Base-by-base conservation (phyloP, 2,888 invertebrate genomes). In the Nasonovia ribisnigri region DNA sequence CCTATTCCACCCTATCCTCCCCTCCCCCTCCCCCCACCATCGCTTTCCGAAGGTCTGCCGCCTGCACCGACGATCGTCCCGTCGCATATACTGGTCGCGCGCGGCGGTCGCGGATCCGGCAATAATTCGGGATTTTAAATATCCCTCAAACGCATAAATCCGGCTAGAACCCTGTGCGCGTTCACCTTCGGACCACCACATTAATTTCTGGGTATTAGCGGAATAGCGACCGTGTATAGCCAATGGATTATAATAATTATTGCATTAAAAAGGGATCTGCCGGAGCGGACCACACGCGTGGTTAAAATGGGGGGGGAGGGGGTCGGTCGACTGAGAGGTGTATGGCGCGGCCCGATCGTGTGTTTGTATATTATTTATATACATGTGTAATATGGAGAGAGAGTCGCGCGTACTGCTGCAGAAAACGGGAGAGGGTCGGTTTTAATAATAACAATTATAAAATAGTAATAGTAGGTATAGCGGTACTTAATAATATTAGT, bases 201-300 rank as follows among this genome's bases (percentile, higher is more conserved):
- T 92, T 67, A 92, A 92, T 92, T 92, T 92, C 92, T 88, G 48
- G 92, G 88, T 51, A 88, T 92, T 88, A 92, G 36, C 51, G 29
- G 51, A 84, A 84, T 51, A 42, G 51, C 91, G 51, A 42, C 67
- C 88, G 84, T 48, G 77, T 57, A 88, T 51, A 67, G 42, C 84
- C 91, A 29, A 91, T 91, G 88, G 92, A 92, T 92, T 88, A 92
- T 67, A 88, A 92, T 92, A 92, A 88, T 92, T 88, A 92, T 91
- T 91, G 86, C 91, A 91, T 91, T 86, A 91, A 91, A 91, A 91
- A 91, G 91, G 86, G 86, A 91, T 67, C 24, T 11, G 29, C 90
- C 90, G 26, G 51, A 43, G 29, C 10, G 51, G 42, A 91, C 77
- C 77, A 42, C 77, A 84, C 26, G 36, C 48, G 67, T n/a, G 90